Evolutionary conservation across 1,140 invertebrate genomes (phyloP).

Genomic region (Atta texana): DNA sequence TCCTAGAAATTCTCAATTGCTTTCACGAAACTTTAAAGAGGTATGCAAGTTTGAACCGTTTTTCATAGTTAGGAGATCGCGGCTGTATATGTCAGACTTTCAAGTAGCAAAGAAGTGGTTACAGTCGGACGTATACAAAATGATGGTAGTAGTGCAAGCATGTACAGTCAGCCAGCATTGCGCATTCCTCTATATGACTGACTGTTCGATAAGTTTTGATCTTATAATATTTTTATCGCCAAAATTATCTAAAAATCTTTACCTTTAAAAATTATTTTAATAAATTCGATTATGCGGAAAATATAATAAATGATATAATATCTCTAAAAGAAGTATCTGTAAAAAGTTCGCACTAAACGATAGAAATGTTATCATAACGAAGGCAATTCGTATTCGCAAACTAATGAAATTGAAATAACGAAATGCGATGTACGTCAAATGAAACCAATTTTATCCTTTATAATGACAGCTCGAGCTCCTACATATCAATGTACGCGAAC

Average conservation of each 20-base stretch:
- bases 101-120: conserved; percentile 61
- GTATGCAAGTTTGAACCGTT: conserved; percentile 66
- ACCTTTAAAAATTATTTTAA: neutral
- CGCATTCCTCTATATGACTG: conserved; percentile 34
- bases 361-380: neutral
- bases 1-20: conserved; percentile 67
- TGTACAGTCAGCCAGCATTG: conserved; percentile 19
- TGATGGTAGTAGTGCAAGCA: neutral
- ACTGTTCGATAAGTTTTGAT: conserved; percentile 56
- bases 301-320: neutral
- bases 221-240: neutral
- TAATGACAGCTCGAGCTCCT: conserved; percentile 15
- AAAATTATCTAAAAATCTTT: conserved; percentile 19
- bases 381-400: neutral
- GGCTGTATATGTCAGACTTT: conserved; percentile 59
- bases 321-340: neutral
- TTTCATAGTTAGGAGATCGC: conserved; percentile 68
- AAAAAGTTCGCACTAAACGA: neutral
- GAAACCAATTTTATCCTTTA: conserved; percentile 52
- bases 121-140: conserved; percentile 51
- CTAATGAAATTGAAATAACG: conserved; percentile 31
- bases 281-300: neutral
- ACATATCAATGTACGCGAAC: conserved; percentile 17
- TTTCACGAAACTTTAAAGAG: conserved; percentile 65
- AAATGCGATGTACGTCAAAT: conserved; percentile 46